Evolutionary conservation across 2,888 invertebrate species (phyloP).

Genomic region (Caenorhabditis sp.): DNA sequence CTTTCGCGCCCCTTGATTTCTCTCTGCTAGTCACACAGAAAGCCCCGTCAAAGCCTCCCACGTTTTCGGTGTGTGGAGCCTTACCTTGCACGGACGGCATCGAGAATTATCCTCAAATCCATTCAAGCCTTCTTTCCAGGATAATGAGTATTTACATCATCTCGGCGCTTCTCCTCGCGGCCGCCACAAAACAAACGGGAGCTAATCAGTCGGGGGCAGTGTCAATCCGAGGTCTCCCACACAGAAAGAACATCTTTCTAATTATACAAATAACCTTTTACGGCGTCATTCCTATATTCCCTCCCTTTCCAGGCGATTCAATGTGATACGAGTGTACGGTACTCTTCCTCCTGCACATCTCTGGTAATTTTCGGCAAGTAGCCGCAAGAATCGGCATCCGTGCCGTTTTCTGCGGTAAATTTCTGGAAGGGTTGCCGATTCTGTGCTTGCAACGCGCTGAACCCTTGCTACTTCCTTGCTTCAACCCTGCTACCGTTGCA

Average conservation of each 20-base stretch:
- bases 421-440: too few species aligned
- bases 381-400: too few species aligned
- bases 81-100: not conserved
- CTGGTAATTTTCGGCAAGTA: too few species aligned
- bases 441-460: too few species aligned
- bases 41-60: not conserved
- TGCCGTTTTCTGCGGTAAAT: too few species aligned
- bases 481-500: too few species aligned
- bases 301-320: too few species aligned
- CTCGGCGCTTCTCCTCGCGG: not conserved
- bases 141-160: slow-evolving; percentile 16
- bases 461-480: too few species aligned
- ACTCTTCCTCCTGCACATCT: too few species aligned
- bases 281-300: too few species aligned
- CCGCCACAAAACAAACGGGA: slow-evolving; percentile 7
- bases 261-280: too few species aligned
- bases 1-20: not conserved
- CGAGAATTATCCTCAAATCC: slow-evolving; percentile 17
- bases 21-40: not conserved
- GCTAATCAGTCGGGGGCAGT: slow-evolving; percentile 5
- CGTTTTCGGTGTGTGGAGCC: slow-evolving; percentile 31
- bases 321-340: too few species aligned
- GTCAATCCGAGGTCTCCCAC: not conserved
- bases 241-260: not conserved
- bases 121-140: slow-evolving; percentile 20